Evolutionary conservation across 2,888 invertebrate species (phyloP).

Genomic region (Epinotia nisella): DNA sequence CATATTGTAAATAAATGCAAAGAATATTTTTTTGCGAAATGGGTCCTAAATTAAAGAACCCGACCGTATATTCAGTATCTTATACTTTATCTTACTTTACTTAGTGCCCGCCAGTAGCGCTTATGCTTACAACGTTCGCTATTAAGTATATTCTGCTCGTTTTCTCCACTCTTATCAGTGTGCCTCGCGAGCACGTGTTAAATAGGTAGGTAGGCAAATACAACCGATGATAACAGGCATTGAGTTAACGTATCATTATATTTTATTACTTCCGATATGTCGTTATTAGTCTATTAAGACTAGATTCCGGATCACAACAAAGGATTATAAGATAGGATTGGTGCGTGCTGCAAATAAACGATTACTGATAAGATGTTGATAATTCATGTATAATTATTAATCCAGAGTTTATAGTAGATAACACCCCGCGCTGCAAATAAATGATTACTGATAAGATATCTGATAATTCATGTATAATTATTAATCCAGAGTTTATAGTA

Average conservation of each 20-base stretch:
- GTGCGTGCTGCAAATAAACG: background rate
- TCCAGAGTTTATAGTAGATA: background rate
- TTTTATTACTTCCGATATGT: conserved; percentile 4
- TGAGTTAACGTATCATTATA: background rate
- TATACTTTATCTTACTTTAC: too few relatives aligned
- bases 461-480: background rate
- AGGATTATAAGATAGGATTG: background rate
- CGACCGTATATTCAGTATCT: too few relatives aligned
- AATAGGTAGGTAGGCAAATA: too few relatives aligned
- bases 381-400: background rate
- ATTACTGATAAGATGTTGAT: background rate
- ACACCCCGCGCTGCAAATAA: background rate
- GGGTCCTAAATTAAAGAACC: too few relatives aligned
- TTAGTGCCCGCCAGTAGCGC: too few relatives aligned
- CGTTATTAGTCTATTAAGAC: background rate
- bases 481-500: background rate
- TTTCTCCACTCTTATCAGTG: background rate
- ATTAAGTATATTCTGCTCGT: background rate
- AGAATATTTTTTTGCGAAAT: too few relatives aligned
- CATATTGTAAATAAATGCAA: too few relatives aligned
- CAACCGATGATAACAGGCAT: background rate
- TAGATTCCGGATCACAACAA: background rate
- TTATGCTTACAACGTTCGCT: too few relatives aligned
- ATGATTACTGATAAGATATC: background rate
- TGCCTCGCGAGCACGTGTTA: too few relatives aligned